Conservation (phyloP, 2,113 vertebrate genomes). For the Lonchura striata region DNA sequence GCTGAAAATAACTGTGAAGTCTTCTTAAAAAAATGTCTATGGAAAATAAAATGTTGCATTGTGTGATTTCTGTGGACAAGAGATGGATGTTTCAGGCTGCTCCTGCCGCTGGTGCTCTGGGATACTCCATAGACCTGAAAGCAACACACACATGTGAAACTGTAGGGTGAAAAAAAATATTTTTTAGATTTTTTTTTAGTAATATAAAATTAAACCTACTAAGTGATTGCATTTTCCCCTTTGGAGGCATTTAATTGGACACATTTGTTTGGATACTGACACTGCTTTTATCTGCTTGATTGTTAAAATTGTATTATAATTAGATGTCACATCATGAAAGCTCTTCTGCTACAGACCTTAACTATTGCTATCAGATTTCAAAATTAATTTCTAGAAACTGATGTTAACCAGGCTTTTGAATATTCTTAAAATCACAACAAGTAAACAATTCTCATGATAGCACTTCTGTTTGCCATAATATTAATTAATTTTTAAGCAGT, state of each 20-base stretch:
- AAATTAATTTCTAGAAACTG: slow-evolving; percentile 58
- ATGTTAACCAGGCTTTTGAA: slow-evolving; percentile 8
- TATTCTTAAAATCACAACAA: slow-evolving; percentile 35
- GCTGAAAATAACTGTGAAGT: background rate
- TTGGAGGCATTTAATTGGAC: slow-evolving; percentile 40
- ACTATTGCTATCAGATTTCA: slow-evolving; percentile 35
- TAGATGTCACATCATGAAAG: slow-evolving; percentile 49
- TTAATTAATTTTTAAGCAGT: background rate
- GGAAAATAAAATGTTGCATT: background rate
- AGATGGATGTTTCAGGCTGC: background rate
- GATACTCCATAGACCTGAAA: background rate
- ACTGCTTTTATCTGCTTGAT: slow-evolving; percentile 15
- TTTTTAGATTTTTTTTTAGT: background rate
- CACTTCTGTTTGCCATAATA: slow-evolving; percentile 34
- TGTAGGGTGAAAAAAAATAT: background rate
- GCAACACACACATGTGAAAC: background rate
- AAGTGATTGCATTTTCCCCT: background rate
- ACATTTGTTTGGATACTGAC: slow-evolving; percentile 35
- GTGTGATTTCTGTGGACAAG: background rate
- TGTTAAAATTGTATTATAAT: slow-evolving; percentile 55
- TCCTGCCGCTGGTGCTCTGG: background rate
- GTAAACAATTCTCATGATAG: slow-evolving; percentile 42
- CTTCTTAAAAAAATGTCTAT: background rate
- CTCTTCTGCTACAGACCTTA: slow-evolving; percentile 33
- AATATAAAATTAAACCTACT: slow-evolving; percentile 9